phyloP scores from a whole-genome alignment of 2,888 invertebrate genomes.

The Stenodera caucasica region DNA sequence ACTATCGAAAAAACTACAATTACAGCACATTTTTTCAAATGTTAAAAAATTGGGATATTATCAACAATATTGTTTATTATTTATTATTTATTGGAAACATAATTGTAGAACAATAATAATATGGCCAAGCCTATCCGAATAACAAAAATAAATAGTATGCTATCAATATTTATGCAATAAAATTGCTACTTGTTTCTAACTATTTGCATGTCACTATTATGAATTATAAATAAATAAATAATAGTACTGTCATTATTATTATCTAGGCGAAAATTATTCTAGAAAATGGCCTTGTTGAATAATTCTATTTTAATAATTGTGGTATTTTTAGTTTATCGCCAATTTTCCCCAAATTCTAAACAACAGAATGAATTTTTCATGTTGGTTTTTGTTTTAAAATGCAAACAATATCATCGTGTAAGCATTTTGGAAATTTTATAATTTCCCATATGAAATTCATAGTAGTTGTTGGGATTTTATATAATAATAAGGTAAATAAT shows the following conservation, averaged over 20 bases:
- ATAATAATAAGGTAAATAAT: neutral
- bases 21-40: neutral
- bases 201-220: constrained; percentile 27
- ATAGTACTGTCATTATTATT: constrained; percentile 11
- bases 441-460: constrained; percentile 2
- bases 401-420: neutral
- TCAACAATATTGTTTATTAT: neutral
- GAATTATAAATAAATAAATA: constrained; percentile 21
- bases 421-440: neutral
- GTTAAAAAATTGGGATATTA: neutral
- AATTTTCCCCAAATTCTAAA: too few relatives aligned
- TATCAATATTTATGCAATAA: constrained; percentile 30
- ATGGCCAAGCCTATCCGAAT: neutral
- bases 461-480: neutral
- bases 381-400: neutral
- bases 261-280: constrained; percentile 10
- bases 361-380: too few relatives aligned
- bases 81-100: neutral
- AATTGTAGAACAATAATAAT: neutral
- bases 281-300: neutral
- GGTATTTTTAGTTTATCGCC: too few relatives aligned
- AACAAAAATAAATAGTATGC: constrained; percentile 5
- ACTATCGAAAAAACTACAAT: neutral
- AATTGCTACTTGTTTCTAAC: constrained; percentile 32
- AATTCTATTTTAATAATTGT: neutral